These are phyloP conservation scores for Ptychochromis oligacanthus DNA, from an alignment of 2,113 vertebrate genomes.

Conservation along the genomic window DNA sequence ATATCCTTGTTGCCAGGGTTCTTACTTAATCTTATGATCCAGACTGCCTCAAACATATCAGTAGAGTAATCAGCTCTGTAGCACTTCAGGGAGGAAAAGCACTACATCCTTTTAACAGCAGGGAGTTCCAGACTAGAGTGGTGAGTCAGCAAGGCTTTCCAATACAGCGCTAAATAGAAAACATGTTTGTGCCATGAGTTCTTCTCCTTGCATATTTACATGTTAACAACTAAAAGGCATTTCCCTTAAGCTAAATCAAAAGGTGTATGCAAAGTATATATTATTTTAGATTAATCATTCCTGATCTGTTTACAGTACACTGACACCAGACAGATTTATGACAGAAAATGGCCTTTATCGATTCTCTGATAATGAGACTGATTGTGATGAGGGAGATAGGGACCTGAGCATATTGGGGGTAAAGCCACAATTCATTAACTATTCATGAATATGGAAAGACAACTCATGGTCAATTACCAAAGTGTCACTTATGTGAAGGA, in stretches of 20 bases:
- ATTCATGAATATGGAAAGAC: slow-evolving; percentile 72
- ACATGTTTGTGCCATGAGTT: slow-evolving; percentile 37
- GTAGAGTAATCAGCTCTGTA: slow-evolving; percentile 63
- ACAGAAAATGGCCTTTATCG: slow-evolving; percentile 58
- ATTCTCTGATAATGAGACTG: slow-evolving; percentile 62
- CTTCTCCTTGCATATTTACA: background rate
- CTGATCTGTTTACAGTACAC: slow-evolving; percentile 46
- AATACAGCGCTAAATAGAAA: slow-evolving; percentile 43
- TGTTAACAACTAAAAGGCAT: background rate
- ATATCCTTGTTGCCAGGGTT: slow-evolving; percentile 65
- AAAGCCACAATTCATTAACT: slow-evolving; percentile 66
- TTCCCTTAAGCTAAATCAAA: background rate
- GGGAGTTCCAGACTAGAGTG: slow-evolving; percentile 58
- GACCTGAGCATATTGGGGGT: slow-evolving; percentile 4
- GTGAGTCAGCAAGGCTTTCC: slow-evolving; percentile 46
- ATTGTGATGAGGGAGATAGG: slow-evolving; percentile 52
- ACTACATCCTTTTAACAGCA: slow-evolving; percentile 66
- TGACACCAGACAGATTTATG: slow-evolving; percentile 64
- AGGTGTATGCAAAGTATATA: background rate
- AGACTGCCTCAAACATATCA: slow-evolving; percentile 63
- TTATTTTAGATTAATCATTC: slow-evolving; percentile 33
- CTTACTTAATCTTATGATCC: slow-evolving; percentile 65
- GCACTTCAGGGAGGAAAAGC: slow-evolving; percentile 63
- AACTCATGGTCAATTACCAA: slow-evolving; percentile 68
- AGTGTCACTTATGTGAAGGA: slow-evolving; percentile 63